Percentiles rank a stretch among this genome's conserved stretches.
These are phyloP conservation scores for Aphelocoma californica DNA, from an alignment of 2,797 vertebrate genomes.

Conservation along the genomic window DNA sequence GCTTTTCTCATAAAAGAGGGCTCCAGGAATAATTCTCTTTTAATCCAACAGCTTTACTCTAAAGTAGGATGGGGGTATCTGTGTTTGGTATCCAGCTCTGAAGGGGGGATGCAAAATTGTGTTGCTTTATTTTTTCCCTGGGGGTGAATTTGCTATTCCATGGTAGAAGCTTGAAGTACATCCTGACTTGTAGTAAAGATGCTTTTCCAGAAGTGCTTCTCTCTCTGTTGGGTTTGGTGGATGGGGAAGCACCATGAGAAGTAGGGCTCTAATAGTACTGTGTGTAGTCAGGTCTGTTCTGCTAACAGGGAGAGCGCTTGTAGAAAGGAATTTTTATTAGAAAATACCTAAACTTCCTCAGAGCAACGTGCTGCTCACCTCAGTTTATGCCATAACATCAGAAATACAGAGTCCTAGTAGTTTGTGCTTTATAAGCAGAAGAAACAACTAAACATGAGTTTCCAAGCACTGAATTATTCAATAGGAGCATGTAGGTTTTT, in stretches of 20 bases:
- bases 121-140: background rate
- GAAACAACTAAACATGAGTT: background rate
- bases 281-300: background rate
- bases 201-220: background rate
- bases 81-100: background rate
- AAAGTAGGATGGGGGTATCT: background rate
- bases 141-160: background rate
- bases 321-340: background rate
- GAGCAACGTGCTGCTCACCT: background rate
- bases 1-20: background rate
- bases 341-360: background rate
- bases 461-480: slow-evolving; percentile 15
- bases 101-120: background rate
- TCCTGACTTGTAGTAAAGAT: background rate
- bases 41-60: background rate
- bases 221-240: background rate
- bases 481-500: background rate
- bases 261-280: background rate
- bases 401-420: background rate
- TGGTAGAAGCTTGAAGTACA: background rate
- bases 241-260: background rate
- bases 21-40: background rate
- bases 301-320: background rate
- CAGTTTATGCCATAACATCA: background rate
- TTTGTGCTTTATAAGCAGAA: background rate